These are phyloP conservation scores for Drosophila multiciliata DNA, from an alignment of 2,888 invertebrate genomes.

Conservation along the genomic window DNA sequence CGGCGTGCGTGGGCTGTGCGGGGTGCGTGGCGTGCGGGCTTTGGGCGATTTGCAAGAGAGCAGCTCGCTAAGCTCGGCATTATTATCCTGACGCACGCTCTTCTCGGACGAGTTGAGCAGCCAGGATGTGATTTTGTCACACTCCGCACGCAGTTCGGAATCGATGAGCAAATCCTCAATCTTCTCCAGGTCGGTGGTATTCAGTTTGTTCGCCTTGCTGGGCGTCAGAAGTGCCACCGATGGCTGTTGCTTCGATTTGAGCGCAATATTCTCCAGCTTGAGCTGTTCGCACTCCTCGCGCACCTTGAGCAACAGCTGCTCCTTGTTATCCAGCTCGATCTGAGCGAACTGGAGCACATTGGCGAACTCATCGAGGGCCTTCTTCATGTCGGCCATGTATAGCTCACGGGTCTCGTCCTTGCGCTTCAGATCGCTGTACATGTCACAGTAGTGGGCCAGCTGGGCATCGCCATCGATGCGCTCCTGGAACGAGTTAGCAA, in stretches of 20 bases:
- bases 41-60: constrained; percentile 69
- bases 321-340: constrained; percentile 84
- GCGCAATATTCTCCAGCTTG: constrained; percentile 84
- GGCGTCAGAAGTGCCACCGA: constrained; percentile 55
- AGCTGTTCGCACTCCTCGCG: constrained; percentile 84
- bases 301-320: constrained; percentile 79
- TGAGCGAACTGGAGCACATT: constrained; percentile 84
- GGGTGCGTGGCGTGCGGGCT: constrained; percentile 64
- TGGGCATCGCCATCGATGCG: constrained; percentile 84
- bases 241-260: constrained; percentile 82
- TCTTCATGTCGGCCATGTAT: constrained; percentile 85
- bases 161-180: constrained; percentile 82
- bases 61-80: constrained; percentile 77
- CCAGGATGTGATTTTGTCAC: constrained; percentile 84
- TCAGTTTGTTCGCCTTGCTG: constrained; percentile 76
- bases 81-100: constrained; percentile 77
- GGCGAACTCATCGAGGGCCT: constrained; percentile 84
- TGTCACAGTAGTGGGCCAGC: constrained; percentile 83
- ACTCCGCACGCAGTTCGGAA: constrained; percentile 82
- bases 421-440: constrained; percentile 83
- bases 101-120: constrained; percentile 79
- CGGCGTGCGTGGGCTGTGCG: constrained; percentile 75
- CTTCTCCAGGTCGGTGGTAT: constrained; percentile 82
- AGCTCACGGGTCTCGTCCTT: constrained; percentile 84
- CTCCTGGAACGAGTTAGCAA: constrained; percentile 85